Evolutionary conservation across 2,113 vertebrate genomes (phyloP).

Genomic region (Bombycilla garrulus): DNA sequence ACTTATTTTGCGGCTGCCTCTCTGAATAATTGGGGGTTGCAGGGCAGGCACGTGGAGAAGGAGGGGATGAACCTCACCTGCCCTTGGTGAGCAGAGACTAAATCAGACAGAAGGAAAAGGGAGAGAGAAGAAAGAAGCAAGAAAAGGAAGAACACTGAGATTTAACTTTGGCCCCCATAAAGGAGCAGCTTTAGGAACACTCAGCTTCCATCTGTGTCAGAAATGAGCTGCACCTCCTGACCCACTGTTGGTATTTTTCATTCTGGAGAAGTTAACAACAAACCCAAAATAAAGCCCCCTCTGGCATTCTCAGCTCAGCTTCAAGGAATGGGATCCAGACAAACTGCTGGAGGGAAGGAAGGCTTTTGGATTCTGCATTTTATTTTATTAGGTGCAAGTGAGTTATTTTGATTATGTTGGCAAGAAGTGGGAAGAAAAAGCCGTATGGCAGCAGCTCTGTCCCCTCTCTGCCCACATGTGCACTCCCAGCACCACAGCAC

Average conservation of each 20-base stretch:
- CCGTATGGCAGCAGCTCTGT: slow-evolving; percentile 11
- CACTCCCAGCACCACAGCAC: neutral
- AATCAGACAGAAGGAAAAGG: neutral
- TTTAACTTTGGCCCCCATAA: neutral
- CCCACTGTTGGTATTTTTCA: neutral
- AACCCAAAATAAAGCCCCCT: neutral
- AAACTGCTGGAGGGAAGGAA: slow-evolving; percentile 25
- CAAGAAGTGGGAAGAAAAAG: slow-evolving; percentile 10
- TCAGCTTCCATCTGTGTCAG: neutral
- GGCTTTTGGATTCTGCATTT: slow-evolving; percentile 51
- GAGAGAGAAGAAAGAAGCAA: neutral
- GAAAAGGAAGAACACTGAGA: neutral
- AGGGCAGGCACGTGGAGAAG: neutral
- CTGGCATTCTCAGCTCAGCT: neutral
- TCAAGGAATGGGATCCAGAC: slow-evolving; percentile 48
- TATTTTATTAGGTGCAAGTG: slow-evolving; percentile 61
- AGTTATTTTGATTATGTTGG: slow-evolving; percentile 66
- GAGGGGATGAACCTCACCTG: neutral
- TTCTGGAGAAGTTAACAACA: neutral
- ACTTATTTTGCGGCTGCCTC: neutral
- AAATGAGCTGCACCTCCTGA: neutral
- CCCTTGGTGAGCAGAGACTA: neutral
- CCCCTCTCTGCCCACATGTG: neutral
- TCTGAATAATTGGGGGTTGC: neutral
- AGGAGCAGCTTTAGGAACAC: neutral